A percentile compares a stretch with the other conserved stretches of the same genome.
phyloP scores from a whole-genome alignment of 1,140 invertebrate genomes.

The Zaprionus vittiger region DNA sequence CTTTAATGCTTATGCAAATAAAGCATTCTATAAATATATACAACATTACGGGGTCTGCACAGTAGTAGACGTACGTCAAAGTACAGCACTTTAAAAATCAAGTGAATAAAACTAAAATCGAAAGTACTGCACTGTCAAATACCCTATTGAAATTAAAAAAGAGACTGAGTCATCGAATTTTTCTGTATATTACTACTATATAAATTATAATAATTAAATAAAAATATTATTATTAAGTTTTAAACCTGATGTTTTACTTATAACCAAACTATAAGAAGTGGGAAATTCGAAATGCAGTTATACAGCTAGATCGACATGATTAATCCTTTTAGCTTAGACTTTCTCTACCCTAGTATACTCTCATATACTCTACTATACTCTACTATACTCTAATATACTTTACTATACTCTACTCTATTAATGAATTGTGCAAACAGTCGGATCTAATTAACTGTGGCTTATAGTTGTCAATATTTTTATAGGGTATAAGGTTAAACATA shows the following conservation, averaged over 20 bases:
- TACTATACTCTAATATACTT: no score
- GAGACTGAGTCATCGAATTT: no score
- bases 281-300: no score
- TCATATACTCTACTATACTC: no score
- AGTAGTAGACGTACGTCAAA: neutral
- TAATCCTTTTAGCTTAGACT: no score
- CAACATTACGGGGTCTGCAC: neutral
- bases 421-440: no score
- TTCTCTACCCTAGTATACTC: no score
- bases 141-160: neutral
- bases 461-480: neutral
- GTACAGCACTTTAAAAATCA: slow-evolving; percentile 3
- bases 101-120: neutral
- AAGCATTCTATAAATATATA: slow-evolving; percentile 26
- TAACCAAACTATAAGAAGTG: no score
- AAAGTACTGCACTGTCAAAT: neutral
- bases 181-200: neutral
- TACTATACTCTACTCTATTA: no score
- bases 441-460: neutral
- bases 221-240: no score
- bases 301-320: no score
- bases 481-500: neutral
- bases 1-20: slow-evolving; percentile 37
- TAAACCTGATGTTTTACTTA: no score
- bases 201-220: neutral